Conservation (phyloP, 2,797 vertebrate genomes). For the Onychomys torridus region DNA sequence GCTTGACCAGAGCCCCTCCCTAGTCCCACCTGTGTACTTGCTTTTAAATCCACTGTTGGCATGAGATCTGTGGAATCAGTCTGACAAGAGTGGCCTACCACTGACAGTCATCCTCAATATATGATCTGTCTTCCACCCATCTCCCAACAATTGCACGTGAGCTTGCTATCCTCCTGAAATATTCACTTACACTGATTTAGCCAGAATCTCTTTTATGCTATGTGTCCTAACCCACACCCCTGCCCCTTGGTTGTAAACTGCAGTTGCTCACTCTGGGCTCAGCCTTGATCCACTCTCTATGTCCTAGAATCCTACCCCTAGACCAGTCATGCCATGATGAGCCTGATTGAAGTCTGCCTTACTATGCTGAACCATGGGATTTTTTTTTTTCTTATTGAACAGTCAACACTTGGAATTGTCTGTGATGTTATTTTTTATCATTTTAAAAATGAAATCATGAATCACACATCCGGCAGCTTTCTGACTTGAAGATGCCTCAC, state of each 20-base stretch:
- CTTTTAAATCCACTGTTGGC: background rate
- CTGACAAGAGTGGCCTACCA: background rate
- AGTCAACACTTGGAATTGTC: background rate
- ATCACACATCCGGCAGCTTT: background rate
- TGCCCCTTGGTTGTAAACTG: background rate
- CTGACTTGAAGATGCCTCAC: background rate
- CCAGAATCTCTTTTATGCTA: background rate
- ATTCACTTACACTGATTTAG: background rate
- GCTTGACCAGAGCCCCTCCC: background rate
- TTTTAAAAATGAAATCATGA: constrained; percentile 33
- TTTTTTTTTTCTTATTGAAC: background rate
- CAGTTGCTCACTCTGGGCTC: background rate
- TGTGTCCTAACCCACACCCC: background rate
- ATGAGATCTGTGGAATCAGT: background rate
- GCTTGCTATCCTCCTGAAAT: background rate
- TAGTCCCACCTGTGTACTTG: background rate
- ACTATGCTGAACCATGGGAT: background rate
- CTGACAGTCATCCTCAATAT: background rate
- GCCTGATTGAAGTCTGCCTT: background rate
- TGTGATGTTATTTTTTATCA: constrained; percentile 27
- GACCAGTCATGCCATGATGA: background rate
- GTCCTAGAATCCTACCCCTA: background rate
- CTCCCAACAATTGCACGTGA: background rate
- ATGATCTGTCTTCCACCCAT: no score
- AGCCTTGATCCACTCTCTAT: background rate